Evolutionary conservation across 2,113 vertebrate species (phyloP), one percentile per base, ranked within the genome.

Genomic region (Channa argus): DNA sequence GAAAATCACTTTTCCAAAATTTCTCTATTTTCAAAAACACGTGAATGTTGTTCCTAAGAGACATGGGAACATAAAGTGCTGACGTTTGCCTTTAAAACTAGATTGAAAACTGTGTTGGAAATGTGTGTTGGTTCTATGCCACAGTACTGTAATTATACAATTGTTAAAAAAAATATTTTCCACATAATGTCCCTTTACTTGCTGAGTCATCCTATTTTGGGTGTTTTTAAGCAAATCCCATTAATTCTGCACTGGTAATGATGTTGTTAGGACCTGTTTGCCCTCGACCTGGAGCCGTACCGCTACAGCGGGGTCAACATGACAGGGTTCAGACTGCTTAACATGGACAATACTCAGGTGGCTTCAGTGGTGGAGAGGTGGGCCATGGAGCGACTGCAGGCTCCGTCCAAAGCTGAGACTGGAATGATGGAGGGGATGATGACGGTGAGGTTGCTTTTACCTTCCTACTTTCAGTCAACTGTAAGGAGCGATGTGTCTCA

Each of bases 241-340:
- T 39, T 61, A 7, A 53, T 33, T 47, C 49, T 67, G 13, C 45
- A 53, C 14, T 41, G 64, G 63, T 66, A 8, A 55, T 24, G 50
- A 6, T 44, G 47, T 13, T 38, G 0, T 41, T 45, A 99, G 98
- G 98, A 99, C 91, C 91, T 99, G 65, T 99, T 98, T 79, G 95
- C 98, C 0, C 91, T 99, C 68, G 97, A 99, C 83, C 94, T 99
- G 90, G 97, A 98, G 87, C 96, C 97, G 24, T 99, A 98, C 71
- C 95, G 97, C 79, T 98, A 99, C 92, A 99, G 97, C 0, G 98
- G 98, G 2, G 98, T 99, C 55, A 99, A 99, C 79, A 98, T 99
- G 97, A 99, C 98, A 0, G 98, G 98, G 0, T 99, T 99, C 73
- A 95, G 98, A 14, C 93, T 99, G 56, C 96, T 99, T 14, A 97